Base-by-base conservation (phyloP, 2,113 vertebrate species). In the Lontra canadensis region DNA sequence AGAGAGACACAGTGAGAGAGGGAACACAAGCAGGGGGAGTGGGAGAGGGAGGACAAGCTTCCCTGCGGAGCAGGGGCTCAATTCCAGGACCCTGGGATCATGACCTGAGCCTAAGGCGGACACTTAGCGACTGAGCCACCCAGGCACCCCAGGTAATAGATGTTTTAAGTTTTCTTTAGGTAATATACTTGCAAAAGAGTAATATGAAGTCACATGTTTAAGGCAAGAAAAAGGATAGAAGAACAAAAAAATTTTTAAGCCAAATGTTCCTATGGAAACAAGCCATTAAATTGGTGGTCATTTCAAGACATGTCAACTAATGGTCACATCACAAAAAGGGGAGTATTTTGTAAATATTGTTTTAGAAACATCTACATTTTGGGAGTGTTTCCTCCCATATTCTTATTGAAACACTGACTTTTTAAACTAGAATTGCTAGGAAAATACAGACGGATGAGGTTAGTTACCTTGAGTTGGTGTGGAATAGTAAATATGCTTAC, bases 271-370 rank as follows among this genome's bases (percentile, higher is more conserved):
- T 29, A 85, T 88, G 78, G 76, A 92, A 97, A 89, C 82, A 79
- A 98, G 13, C 90, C 81, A 98, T 97, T 89, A 96, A 97, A 96
- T 93, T 89, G 95, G 97, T 94, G 94, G 94, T 97, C 96, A 96
- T 78, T 76, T 97, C 94, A 97, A 98, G 97, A 98, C 67, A 90
- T 55, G 61, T 71, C 81, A 71, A 49, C 42, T 73, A 17, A 55
- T 80, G 29, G 42, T 49, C 90, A 76, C 26, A 8, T 95, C 80
- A 85, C 31, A 71, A 87, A 59, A 36, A 26, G 9, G 47, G 7
- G 8, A 47, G 39, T 73, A 36, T 49, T 73, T 93, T 65, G 42
- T 34, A 87, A 59, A 88, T 63, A 71, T 4, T 9, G 7, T 85
- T 83, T 76, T 47, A 85, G 44, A 49, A 82, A 61, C 81, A 88